phyloP scores from a whole-genome alignment of 2,888 invertebrate genomes.

The Pandemis cinnamomeana region DNA sequence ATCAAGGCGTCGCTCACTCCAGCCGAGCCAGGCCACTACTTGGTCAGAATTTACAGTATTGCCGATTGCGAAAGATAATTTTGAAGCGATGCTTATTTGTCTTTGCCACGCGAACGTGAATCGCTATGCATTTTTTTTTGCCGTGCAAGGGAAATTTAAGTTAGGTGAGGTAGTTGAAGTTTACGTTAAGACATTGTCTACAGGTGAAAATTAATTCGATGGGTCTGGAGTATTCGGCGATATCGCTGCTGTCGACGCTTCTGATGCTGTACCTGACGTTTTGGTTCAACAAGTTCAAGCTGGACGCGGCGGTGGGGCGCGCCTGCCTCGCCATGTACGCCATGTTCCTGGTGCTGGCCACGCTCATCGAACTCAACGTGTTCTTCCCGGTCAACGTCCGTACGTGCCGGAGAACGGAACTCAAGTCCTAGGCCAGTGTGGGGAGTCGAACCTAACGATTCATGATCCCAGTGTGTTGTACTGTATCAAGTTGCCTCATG shows the following conservation, averaged over 20 bases:
- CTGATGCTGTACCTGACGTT: slow-evolving; percentile 93
- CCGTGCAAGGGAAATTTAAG: slow-evolving; percentile 44
- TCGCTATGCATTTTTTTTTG: slow-evolving; percentile 13
- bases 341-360: slow-evolving; percentile 93
- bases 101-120: slow-evolving; percentile 27
- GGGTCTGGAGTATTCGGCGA: slow-evolving; percentile 95
- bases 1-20: slow-evolving; percentile 94
- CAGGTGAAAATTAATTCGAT: slow-evolving; percentile 95
- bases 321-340: slow-evolving; percentile 95
- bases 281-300: slow-evolving; percentile 93
- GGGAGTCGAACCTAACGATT: slow-evolving; percentile 48
- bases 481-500: slow-evolving; percentile 44
- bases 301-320: slow-evolving; percentile 93
- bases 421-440: slow-evolving; percentile 66
- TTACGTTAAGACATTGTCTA: slow-evolving; percentile 47
- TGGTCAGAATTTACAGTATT: slow-evolving; percentile 78
- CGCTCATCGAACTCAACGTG: slow-evolving; percentile 95
- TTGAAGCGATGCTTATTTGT: slow-evolving; percentile 18
- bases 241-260: slow-evolving; percentile 93
- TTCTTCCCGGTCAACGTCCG: slow-evolving; percentile 96
- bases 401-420: slow-evolving; percentile 88
- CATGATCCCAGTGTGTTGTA: slow-evolving; percentile 35
- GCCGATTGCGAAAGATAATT: slow-evolving; percentile 12
- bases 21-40: slow-evolving; percentile 90
- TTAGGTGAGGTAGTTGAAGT: slow-evolving; percentile 38